Evolutionary conservation across 2,888 invertebrate species (phyloP).

Genomic region (Allacma fusca): DNA sequence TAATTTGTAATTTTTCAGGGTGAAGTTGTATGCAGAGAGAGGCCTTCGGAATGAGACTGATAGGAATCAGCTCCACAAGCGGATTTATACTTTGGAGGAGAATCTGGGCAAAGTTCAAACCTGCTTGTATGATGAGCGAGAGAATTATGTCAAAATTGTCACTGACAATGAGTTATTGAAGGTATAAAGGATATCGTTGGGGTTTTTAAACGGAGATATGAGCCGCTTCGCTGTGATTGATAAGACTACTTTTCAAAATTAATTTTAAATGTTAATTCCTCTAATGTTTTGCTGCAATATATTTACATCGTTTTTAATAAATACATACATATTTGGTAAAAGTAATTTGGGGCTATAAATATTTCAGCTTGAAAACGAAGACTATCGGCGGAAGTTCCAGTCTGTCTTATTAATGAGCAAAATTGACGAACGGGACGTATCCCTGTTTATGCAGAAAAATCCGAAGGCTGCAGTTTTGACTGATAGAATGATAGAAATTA

Average conservation of each 20-base stretch:
- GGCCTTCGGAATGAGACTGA: slow-evolving; percentile 2
- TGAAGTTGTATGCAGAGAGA: slow-evolving; percentile 18
- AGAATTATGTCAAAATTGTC: slow-evolving; percentile 52
- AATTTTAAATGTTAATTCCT: too few relatives aligned
- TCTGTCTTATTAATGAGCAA: slow-evolving; percentile 53
- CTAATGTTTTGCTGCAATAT: neutral
- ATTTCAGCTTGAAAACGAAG: slow-evolving; percentile 51
- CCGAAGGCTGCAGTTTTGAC: slow-evolving; percentile 52
- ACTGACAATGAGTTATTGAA: slow-evolving; percentile 51
- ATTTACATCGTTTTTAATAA: slow-evolving; percentile 22
- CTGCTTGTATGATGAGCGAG: slow-evolving; percentile 51
- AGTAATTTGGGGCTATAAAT: too few relatives aligned
- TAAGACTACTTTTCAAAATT: neutral
- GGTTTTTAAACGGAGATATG: neutral
- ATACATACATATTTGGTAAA: neutral
- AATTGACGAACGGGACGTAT: slow-evolving; percentile 54
- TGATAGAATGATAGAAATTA: slow-evolving; percentile 48
- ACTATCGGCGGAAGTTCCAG: slow-evolving; percentile 52
- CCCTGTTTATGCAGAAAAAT: slow-evolving; percentile 56
- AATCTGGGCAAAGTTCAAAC: slow-evolving; percentile 26
- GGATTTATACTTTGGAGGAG: slow-evolving; percentile 32
- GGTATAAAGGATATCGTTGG: slow-evolving; percentile 38
- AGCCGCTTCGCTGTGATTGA: neutral
- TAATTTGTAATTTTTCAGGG: too few relatives aligned
- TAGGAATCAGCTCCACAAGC: neutral